These are phyloP conservation scores for Emmelina monodactyla DNA, from an alignment of 2,888 invertebrate species.

Conservation along the genomic window DNA sequence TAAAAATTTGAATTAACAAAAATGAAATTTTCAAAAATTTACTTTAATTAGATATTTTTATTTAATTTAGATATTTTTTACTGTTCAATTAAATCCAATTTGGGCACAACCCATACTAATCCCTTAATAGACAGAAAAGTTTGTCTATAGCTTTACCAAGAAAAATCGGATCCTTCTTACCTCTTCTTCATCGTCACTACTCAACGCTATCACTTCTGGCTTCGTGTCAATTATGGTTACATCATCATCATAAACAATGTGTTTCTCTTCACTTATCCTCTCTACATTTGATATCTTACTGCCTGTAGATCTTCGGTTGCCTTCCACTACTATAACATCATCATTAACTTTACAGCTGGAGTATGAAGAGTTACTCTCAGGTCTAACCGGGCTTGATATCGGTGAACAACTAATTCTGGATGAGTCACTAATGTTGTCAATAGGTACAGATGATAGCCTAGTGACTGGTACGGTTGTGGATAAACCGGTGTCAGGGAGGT, in stretches of 20 bases:
- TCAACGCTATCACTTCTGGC: conserved; percentile 46
- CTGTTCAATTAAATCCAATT: too few species aligned
- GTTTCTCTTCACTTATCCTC: conserved; percentile 23
- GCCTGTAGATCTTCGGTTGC: background rate
- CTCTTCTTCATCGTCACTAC: conserved; percentile 52
- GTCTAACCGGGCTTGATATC: conserved; percentile 31
- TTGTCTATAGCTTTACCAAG: too few species aligned
- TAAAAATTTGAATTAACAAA: too few species aligned
- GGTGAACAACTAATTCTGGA: conserved; percentile 41
- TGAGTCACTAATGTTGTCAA: conserved; percentile 12
- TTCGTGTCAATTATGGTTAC: conserved; percentile 41
- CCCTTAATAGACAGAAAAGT: too few species aligned
- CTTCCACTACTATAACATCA: background rate
- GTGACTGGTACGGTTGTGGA: conserved; percentile 12
- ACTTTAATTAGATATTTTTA: too few species aligned
- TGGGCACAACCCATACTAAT: too few species aligned
- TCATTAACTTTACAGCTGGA: conserved; percentile 9
- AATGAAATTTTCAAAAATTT: too few species aligned
- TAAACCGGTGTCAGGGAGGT: conserved; percentile 19
- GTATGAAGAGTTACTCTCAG: conserved; percentile 19
- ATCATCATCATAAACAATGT: conserved; percentile 34
- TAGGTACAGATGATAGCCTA: background rate
- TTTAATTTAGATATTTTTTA: background rate
- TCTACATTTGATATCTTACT: background rate
- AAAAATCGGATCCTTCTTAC: too few species aligned